Percentiles rank a stretch among this genome's conserved stretches.
Evolutionary conservation across 2,888 invertebrate genomes (phyloP).

Genomic region (Oscheius myriophilus): DNA sequence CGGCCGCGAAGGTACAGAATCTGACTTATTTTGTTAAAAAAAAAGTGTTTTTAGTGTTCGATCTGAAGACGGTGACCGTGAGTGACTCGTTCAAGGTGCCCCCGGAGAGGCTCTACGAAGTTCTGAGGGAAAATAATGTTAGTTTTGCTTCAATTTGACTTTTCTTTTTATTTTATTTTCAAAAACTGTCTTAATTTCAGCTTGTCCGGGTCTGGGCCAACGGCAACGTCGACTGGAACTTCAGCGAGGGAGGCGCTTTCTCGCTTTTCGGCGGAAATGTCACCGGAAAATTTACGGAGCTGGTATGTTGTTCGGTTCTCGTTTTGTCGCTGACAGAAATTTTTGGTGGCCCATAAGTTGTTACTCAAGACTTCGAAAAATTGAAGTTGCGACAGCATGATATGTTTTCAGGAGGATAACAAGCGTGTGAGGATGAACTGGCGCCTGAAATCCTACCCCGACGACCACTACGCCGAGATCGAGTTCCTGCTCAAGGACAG

Average conservation of each 20-base stretch:
- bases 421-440: conserved; percentile 83
- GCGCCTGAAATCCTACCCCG: conserved; percentile 94
- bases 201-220: conserved; percentile 89
- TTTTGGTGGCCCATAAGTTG: no score
- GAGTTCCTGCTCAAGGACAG: conserved; percentile 85
- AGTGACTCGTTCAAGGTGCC: conserved; percentile 22
- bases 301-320: conserved; percentile 74
- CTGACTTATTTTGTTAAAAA: not conserved
- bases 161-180: not conserved
- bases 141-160: not conserved
- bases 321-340: not conserved
- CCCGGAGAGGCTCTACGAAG: conserved; percentile 24
- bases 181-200: conserved; percentile 70
- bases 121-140: conserved; percentile 13
- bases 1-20: conserved; percentile 6
- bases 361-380: no score
- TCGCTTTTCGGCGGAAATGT: conserved; percentile 91
- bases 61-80: conserved; percentile 9
- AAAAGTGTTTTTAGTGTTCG: conserved; percentile 12
- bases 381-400: no score
- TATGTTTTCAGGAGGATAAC: conserved; percentile 78
- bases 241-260: conserved; percentile 86
- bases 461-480: conserved; percentile 88
- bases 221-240: conserved; percentile 83
- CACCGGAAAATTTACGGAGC: conserved; percentile 84